phyloP scores from a whole-genome alignment of 2,888 invertebrate species.

The Isotomurus palustris region DNA sequence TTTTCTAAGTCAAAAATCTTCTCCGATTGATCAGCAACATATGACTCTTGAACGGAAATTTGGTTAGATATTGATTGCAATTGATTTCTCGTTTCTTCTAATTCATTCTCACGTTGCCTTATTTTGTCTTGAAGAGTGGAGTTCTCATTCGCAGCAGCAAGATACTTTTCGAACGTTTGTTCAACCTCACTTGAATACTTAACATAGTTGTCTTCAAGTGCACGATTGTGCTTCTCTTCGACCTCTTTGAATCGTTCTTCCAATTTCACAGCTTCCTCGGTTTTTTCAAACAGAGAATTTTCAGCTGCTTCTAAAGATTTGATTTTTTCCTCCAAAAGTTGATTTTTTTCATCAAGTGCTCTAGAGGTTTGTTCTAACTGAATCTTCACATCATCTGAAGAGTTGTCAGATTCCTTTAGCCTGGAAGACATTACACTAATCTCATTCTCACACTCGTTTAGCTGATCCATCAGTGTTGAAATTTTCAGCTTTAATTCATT shows the following conservation, averaged over 20 bases:
- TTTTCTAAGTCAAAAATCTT: not conserved
- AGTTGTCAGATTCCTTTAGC: constrained; percentile 28
- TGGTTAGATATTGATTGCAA: not conserved
- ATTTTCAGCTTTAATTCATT: constrained; percentile 29
- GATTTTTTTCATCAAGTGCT: constrained; percentile 55
- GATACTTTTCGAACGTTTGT: constrained; percentile 1
- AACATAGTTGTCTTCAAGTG: constrained; percentile 16
- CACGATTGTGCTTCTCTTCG: constrained; percentile 18
- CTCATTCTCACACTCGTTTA: constrained; percentile 28
- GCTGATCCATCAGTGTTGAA: constrained; percentile 28
- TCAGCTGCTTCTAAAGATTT: constrained; percentile 57
- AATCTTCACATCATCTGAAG: not conserved
- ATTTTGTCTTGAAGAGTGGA: not conserved
- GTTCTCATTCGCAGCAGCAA: constrained; percentile 2
- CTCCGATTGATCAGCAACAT: not conserved
- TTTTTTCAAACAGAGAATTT: constrained; percentile 32
- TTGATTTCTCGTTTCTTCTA: not conserved
- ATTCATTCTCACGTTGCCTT: not conserved
- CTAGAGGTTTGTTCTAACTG: not conserved
- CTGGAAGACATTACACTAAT: constrained; percentile 26
- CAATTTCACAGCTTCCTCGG: constrained; percentile 23
- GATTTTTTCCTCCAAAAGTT: constrained; percentile 59
- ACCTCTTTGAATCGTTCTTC: constrained; percentile 22
- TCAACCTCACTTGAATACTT: constrained; percentile 10
- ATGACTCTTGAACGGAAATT: not conserved